These are phyloP conservation scores for Andrena bucephala DNA, from an alignment of 2,888 invertebrate genomes.

Conservation along the genomic window DNA sequence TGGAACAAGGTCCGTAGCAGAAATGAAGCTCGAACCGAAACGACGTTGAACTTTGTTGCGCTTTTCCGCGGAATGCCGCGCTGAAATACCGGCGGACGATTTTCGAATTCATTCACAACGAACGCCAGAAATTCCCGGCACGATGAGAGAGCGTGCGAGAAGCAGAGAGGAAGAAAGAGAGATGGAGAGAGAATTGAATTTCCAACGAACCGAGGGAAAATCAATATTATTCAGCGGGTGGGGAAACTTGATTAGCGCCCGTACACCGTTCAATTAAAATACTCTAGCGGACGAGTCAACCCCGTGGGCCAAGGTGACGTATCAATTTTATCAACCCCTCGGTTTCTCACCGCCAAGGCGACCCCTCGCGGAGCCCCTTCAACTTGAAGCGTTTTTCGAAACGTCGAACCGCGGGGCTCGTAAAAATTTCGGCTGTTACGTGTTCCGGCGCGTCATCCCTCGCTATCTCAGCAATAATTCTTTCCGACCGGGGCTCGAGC, in stretches of 20 bases:
- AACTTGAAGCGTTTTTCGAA: neutral
- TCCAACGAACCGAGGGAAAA: slow-evolving; percentile 70
- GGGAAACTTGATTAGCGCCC: slow-evolving; percentile 73
- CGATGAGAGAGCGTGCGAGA: neutral
- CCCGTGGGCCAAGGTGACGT: slow-evolving; percentile 58
- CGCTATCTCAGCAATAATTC: slow-evolving; percentile 31
- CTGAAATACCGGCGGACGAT: too few species aligned
- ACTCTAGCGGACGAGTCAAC: slow-evolving; percentile 49
- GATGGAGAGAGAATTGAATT: slow-evolving; percentile 66
- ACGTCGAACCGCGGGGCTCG: neutral
- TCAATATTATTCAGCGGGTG: slow-evolving; percentile 72
- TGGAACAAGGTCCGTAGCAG: too few species aligned
- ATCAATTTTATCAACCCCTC: slow-evolving; percentile 52
- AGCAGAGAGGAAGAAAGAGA: neutral
- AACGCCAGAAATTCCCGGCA: slow-evolving; percentile 18
- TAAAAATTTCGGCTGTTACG: slow-evolving; percentile 29
- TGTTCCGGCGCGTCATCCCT: slow-evolving; percentile 24
- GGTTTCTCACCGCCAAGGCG: neutral
- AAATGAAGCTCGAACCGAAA: too few species aligned
- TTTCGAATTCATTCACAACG: too few species aligned
- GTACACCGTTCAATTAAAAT: slow-evolving; percentile 74
- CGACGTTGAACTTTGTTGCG: too few species aligned
- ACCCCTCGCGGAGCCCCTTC: neutral
- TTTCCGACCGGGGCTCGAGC: neutral
- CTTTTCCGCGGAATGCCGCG: too few species aligned